A percentile compares a stretch with the other conserved stretches of the same genome.
Conservation (phyloP, 2,113 vertebrate genomes). For the Myodes glareolus region DNA sequence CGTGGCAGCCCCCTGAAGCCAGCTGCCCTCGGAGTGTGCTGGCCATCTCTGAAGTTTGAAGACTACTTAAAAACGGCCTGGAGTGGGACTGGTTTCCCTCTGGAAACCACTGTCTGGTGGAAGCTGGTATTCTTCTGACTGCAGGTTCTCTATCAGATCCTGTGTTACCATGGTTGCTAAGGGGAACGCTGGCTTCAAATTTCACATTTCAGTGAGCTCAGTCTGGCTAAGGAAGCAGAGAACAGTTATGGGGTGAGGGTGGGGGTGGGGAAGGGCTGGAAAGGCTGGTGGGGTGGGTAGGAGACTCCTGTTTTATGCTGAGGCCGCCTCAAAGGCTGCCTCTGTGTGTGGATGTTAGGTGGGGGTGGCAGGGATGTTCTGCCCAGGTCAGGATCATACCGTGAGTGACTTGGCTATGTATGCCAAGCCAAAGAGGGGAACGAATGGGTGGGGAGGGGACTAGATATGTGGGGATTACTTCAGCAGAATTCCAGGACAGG, state of each 20-base stretch:
- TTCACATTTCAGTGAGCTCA: conserved; percentile 75
- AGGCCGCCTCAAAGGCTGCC: not conserved
- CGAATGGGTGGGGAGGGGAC: not conserved
- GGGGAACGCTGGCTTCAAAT: conserved; percentile 75
- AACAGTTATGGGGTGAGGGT: conserved; percentile 28
- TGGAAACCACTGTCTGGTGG: conserved; percentile 78
- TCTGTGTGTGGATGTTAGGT: not conserved
- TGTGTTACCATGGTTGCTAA: conserved; percentile 78
- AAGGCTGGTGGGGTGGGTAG: not conserved
- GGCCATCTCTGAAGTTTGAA: conserved; percentile 62
- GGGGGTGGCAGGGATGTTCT: not conserved
- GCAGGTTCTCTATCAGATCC: conserved; percentile 75
- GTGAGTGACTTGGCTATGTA: not conserved
- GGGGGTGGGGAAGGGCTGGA: not conserved
- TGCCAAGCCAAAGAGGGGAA: not conserved
- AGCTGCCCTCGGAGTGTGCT: not conserved
- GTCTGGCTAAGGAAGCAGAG: conserved; percentile 67
- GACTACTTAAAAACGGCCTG: conserved; percentile 76
- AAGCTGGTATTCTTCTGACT: conserved; percentile 82
- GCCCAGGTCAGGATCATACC: not conserved
- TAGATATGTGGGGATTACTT: conserved; percentile 38
- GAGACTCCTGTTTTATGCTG: not conserved
- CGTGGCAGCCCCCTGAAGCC: not conserved
- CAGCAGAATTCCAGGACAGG: conserved; percentile 48
- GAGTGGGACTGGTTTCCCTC: conserved; percentile 72